These are phyloP conservation scores for Xenentodon cancila DNA, from an alignment of 2,797 vertebrate genomes.

Conservation along the genomic window DNA sequence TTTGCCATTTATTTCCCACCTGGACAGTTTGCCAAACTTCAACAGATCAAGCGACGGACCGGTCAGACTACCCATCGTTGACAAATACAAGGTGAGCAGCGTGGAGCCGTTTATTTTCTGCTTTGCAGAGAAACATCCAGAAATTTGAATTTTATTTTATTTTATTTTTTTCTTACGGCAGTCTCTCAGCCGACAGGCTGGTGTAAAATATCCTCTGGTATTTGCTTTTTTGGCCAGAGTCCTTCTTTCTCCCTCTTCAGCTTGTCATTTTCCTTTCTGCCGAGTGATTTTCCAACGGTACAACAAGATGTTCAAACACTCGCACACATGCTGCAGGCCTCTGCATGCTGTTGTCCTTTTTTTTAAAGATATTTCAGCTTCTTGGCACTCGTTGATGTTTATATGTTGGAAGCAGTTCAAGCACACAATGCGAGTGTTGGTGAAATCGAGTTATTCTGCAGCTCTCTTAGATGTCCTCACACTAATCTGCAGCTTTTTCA, in stretches of 20 bases:
- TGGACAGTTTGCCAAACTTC: constrained; percentile 98
- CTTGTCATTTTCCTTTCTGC: constrained; percentile 28
- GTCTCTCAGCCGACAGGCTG: not conserved
- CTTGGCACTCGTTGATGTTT: constrained; percentile 39
- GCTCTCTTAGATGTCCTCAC: constrained; percentile 8
- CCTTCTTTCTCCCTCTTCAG: not conserved
- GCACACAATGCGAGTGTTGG: constrained; percentile 2
- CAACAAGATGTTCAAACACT: constrained; percentile 10
- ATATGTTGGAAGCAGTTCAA: constrained; percentile 48
- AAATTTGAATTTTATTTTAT: not conserved
- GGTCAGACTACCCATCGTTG: constrained; percentile 97
- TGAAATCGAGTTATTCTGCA: constrained; percentile 35
- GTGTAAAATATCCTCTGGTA: constrained; percentile 27
- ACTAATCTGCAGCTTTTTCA: constrained; percentile 13
- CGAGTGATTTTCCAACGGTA: constrained; percentile 29
- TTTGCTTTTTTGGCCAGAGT: constrained; percentile 24
- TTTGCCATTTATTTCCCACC: constrained; percentile 95
- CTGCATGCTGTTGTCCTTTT: constrained; percentile 21
- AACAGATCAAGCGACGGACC: constrained; percentile 94
- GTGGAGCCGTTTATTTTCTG: not conserved
- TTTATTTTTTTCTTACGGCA: not conserved
- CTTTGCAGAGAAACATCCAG: not conserved
- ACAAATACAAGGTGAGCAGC: constrained; percentile 95
- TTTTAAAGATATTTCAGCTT: constrained; percentile 43
- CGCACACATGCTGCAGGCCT: constrained; percentile 12